Evolutionary conservation across 2,113 vertebrate species (phyloP).

Genomic region (Ranitomeya imitator): DNA sequence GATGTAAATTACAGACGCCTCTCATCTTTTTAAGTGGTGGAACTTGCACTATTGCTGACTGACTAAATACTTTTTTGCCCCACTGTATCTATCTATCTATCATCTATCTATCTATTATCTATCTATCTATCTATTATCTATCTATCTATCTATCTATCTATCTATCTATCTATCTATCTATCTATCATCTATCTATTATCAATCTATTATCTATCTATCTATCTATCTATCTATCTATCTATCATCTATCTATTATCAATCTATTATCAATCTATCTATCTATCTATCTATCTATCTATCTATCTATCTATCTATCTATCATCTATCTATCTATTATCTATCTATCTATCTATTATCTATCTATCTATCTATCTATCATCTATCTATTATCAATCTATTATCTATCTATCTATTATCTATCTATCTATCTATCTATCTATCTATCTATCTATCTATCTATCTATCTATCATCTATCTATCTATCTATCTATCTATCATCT

Average conservation of each 20-base stretch:
- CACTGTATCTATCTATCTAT: background rate
- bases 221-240: background rate
- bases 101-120: background rate
- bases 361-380: background rate
- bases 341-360: constrained; percentile 5
- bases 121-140: background rate
- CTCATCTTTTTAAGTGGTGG: no score
- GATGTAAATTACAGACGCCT: no score
- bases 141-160: background rate
- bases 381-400: background rate
- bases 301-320: background rate
- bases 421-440: background rate
- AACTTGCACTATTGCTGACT: no score
- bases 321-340: background rate
- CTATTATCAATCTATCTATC: background rate
- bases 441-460: background rate
- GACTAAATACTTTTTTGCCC: no score
- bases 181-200: background rate
- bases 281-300: background rate
- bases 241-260: background rate
- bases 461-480: background rate
- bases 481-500: background rate
- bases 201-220: background rate
- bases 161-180: background rate
- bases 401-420: background rate